These are phyloP conservation scores for Laupala kohalensis DNA, from an alignment of 1,140 invertebrate species.

Conservation along the genomic window DNA sequence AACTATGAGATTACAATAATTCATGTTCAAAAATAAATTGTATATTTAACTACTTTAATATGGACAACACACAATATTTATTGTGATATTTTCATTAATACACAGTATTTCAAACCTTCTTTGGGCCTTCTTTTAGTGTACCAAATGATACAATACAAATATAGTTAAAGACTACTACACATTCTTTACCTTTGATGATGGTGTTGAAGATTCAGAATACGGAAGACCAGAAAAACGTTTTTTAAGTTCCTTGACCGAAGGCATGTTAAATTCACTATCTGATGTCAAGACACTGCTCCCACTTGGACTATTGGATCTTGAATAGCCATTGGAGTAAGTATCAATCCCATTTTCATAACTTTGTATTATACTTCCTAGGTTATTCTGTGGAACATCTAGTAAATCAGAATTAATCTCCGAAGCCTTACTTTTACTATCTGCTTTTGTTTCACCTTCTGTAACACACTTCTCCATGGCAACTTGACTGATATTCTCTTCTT, in stretches of 20 bases:
- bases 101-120: no score
- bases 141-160: no score
- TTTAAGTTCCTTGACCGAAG: conserved; percentile 21
- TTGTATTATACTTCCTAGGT: neutral
- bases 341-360: neutral
- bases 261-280: conserved; percentile 10
- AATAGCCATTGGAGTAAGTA: neutral
- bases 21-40: no score
- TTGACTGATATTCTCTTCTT: neutral
- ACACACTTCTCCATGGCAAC: neutral
- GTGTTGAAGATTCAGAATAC: conserved; percentile 1
- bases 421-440: neutral
- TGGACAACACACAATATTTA: no score
- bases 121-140: no score
- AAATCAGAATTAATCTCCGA: neutral
- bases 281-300: neutral
- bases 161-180: no score
- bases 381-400: neutral
- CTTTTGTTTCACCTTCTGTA: neutral
- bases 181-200: neutral
- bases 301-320: neutral
- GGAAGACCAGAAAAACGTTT: conserved; percentile 19
- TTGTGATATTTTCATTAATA: no score
- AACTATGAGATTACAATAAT: no score
- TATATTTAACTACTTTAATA: no score